Conservation (phyloP, 1,140 invertebrate genomes). For the Neomicropteryx cornuta region DNA sequence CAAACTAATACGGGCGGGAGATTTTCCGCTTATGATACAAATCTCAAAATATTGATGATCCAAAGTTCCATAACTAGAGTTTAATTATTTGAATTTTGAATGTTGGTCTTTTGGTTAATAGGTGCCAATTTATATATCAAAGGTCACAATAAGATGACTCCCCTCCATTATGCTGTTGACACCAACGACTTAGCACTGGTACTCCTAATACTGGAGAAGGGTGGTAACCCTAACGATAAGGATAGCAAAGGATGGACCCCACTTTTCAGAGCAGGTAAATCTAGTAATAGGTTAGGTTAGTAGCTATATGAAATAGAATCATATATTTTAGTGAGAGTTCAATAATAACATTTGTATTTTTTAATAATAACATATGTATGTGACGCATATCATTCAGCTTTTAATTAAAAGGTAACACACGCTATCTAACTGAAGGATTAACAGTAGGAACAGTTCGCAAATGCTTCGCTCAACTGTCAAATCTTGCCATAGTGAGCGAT, state of each 20-base stretch:
- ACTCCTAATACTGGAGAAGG: constrained; percentile 25
- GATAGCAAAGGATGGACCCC: constrained; percentile 41
- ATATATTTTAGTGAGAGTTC: not conserved
- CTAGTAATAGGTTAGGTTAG: not conserved
- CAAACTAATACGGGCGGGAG: too few species aligned
- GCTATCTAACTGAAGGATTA: not conserved
- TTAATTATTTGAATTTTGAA: too few species aligned
- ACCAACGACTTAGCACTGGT: constrained; percentile 28
- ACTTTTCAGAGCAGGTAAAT: constrained; percentile 34
- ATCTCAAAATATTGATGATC: too few species aligned
- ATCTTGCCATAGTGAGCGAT: too few species aligned
- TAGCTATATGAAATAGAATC: not conserved
- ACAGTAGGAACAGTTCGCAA: not conserved
- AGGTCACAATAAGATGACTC: constrained; percentile 29
- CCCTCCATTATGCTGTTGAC: constrained; percentile 41
- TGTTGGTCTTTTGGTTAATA: too few species aligned
- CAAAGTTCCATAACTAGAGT: too few species aligned
- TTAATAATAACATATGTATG: not conserved
- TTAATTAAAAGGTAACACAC: not conserved
- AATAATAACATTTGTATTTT: not conserved
- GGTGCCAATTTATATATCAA: constrained; percentile 10
- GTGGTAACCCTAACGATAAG: constrained; percentile 24
- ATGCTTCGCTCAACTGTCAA: not conserved
- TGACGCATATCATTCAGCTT: not conserved
- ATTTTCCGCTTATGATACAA: too few species aligned